These are phyloP conservation scores for Channa striata DNA, from an alignment of 2,797 vertebrate genomes.

Conservation along the genomic window DNA sequence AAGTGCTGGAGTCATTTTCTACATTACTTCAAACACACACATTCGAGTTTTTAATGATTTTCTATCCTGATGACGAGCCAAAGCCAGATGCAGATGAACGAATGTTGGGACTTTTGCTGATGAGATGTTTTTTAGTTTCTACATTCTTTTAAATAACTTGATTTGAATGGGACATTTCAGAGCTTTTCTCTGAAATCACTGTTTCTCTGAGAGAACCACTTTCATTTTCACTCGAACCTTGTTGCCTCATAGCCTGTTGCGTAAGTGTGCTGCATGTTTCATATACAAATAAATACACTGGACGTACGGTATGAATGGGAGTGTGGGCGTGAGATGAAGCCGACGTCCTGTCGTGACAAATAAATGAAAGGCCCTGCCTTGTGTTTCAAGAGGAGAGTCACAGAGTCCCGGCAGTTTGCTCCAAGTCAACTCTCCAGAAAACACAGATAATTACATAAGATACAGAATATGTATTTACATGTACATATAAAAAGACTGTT, in stretches of 20 bases:
- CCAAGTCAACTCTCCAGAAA: slow-evolving; percentile 49
- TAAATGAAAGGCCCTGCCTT: slow-evolving; percentile 77
- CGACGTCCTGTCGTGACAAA: slow-evolving; percentile 73
- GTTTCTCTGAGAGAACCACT: slow-evolving; percentile 44
- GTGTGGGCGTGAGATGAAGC: slow-evolving; percentile 64
- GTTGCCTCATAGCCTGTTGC: slow-evolving; percentile 40
- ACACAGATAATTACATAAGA: slow-evolving; percentile 30
- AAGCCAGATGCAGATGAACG: too few species aligned
- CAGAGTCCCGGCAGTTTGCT: slow-evolving; percentile 60
- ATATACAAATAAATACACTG: slow-evolving; percentile 67
- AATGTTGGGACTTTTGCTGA: too few species aligned
- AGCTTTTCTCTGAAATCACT: slow-evolving; percentile 28
- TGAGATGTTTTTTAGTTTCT: too few species aligned
- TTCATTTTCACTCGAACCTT: background rate
- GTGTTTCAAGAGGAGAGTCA: slow-evolving; percentile 64
- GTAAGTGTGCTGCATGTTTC: slow-evolving; percentile 78
- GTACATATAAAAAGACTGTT: slow-evolving; percentile 43
- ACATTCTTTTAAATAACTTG: too few species aligned
- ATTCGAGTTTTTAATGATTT: too few species aligned
- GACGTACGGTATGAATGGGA: slow-evolving; percentile 52
- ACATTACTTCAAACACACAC: too few species aligned
- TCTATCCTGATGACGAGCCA: too few species aligned
- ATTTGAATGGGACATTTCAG: background rate
- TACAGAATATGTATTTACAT: slow-evolving; percentile 51
- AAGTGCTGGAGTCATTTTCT: too few species aligned